phyloP scores from a whole-genome alignment of 2,113 vertebrate species.

The Garra rufa region DNA sequence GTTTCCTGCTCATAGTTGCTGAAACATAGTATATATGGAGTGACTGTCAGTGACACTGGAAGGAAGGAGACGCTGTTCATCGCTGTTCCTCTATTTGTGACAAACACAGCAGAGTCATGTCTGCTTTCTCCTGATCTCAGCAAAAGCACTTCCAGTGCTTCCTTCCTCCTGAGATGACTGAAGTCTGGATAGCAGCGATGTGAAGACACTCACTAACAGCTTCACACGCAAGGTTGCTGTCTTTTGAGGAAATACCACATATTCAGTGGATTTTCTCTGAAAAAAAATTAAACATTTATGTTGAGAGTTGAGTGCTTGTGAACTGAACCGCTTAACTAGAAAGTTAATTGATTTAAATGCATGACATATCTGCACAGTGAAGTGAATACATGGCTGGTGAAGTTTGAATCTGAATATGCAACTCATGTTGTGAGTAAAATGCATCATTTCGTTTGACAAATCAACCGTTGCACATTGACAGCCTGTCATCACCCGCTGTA shows the following conservation, averaged over 20 bases:
- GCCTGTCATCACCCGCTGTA: no score
- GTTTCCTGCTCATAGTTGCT: neutral
- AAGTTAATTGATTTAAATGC: no score
- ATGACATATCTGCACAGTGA: neutral
- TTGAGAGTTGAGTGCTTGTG: no score
- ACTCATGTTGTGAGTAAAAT: neutral
- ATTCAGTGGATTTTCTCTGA: neutral
- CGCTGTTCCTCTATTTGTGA: slow-evolving; percentile 47
- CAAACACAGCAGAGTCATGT: slow-evolving; percentile 31
- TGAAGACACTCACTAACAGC: neutral
- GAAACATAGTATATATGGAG: neutral
- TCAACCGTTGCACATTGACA: no score
- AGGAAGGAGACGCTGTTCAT: slow-evolving; percentile 39
- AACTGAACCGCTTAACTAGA: no score
- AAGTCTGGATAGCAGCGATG: slow-evolving; percentile 19
- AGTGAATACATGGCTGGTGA: neutral
- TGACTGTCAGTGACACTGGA: neutral
- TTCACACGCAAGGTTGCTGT: neutral
- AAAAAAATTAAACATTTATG: no score
- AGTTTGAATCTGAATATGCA: no score
- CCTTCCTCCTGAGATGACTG: slow-evolving; percentile 67
- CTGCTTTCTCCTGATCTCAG: slow-evolving; percentile 68
- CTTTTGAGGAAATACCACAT: neutral
- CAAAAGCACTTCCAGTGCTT: slow-evolving; percentile 58
- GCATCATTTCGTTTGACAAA: no score